Evolutionary conservation across 2,113 vertebrate species (phyloP).

Genomic region (Lasiurus cinereus): DNA sequence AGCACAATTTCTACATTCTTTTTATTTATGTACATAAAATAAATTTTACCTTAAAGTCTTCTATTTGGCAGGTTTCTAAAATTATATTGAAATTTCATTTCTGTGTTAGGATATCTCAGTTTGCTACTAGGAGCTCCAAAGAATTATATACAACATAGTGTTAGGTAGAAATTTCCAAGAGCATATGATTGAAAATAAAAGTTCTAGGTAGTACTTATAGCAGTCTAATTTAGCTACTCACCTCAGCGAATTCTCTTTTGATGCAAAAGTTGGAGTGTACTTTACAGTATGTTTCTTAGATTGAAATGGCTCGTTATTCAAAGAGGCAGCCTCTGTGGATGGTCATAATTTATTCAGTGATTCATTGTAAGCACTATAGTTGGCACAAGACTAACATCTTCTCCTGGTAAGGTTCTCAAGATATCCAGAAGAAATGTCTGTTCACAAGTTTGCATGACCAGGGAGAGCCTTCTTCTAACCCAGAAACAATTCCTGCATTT

Average conservation of each 20-base stretch:
- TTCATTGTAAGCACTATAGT: slow-evolving; percentile 39
- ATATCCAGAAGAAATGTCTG: not conserved
- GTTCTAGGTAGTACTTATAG: slow-evolving; percentile 58
- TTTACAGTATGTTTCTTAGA: slow-evolving; percentile 69
- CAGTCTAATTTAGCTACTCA: slow-evolving; percentile 77
- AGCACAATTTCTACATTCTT: slow-evolving; percentile 4
- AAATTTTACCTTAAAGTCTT: not conserved
- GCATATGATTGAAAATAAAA: slow-evolving; percentile 52
- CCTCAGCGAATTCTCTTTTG: slow-evolving; percentile 55
- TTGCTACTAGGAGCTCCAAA: slow-evolving; percentile 4
- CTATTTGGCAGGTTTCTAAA: slow-evolving; percentile 64
- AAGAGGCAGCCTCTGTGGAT: slow-evolving; percentile 81
- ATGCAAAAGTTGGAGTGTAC: slow-evolving; percentile 48
- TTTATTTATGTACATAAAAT: slow-evolving; percentile 14
- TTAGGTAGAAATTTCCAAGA: slow-evolving; percentile 52
- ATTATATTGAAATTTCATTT: slow-evolving; percentile 1
- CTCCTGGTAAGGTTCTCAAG: not conserved
- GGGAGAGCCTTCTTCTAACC: slow-evolving; percentile 68
- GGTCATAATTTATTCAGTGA: slow-evolving; percentile 73
- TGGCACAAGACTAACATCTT: not conserved
- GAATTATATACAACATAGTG: not conserved
- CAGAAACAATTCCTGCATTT: slow-evolving; percentile 75
- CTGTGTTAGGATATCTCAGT: slow-evolving; percentile 45
- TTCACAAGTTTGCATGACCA: slow-evolving; percentile 69
- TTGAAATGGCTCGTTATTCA: slow-evolving; percentile 81